Percentiles rank a stretch among this genome's conserved stretches.
Evolutionary conservation across 2,797 vertebrate species (phyloP).

Genomic region (Zalophus californianus): DNA sequence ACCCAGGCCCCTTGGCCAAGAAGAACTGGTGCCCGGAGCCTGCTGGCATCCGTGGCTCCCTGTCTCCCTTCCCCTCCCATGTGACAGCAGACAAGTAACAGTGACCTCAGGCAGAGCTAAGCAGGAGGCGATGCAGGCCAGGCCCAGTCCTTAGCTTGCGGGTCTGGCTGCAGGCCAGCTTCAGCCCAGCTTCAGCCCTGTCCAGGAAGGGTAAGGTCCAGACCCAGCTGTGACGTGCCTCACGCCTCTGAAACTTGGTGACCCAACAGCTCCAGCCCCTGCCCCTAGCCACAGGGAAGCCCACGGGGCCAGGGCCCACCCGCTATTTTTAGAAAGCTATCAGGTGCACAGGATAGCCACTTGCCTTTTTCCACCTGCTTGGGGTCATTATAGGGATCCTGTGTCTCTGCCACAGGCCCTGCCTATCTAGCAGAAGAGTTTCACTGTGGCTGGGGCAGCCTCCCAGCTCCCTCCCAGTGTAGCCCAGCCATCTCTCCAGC

Average conservation of each 20-base stretch:
- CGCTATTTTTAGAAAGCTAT: conserved; percentile 80
- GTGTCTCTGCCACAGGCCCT: conserved; percentile 39
- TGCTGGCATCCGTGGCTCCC: conserved; percentile 57
- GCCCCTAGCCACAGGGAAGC: neutral
- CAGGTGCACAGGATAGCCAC: conserved; percentile 70
- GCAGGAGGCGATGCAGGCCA: neutral
- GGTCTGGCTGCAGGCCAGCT: neutral
- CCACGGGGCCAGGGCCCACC: neutral
- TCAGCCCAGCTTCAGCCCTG: neutral
- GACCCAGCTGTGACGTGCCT: neutral
- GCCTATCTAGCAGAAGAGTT: neutral
- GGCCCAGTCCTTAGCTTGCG: neutral
- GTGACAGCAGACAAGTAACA: conserved; percentile 39
- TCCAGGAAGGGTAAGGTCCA: neutral
- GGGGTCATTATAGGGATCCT: conserved; percentile 60
- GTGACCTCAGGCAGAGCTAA: neutral
- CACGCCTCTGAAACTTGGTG: neutral
- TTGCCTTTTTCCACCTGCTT: conserved; percentile 75
- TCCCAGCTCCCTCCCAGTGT: neutral
- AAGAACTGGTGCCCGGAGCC: conserved; percentile 49
- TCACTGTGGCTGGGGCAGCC: neutral
- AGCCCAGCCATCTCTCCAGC: neutral
- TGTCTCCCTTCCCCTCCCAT: neutral
- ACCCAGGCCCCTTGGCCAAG: conserved; percentile 67
- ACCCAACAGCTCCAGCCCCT: neutral